These are phyloP conservation scores for Carposina sasakii DNA, from an alignment of 1,140 invertebrate genomes.

Conservation along the genomic window DNA sequence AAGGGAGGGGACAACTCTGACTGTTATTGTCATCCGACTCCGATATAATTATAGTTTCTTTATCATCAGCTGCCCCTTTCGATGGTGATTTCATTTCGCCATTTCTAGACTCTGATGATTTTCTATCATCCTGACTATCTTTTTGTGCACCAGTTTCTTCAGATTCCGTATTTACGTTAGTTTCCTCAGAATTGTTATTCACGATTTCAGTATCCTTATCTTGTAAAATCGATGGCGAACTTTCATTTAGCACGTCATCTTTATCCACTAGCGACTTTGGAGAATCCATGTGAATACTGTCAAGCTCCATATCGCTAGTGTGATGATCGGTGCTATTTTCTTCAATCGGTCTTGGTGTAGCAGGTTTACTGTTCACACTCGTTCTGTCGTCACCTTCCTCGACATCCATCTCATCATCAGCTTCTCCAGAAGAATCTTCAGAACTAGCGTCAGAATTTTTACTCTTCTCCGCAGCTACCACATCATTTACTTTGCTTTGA, in stretches of 20 bases:
- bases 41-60: constrained; percentile 69
- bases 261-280: constrained; percentile 62
- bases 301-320: constrained; percentile 67
- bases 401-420: constrained; percentile 77
- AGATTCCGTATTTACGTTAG: constrained; percentile 20
- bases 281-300: constrained; percentile 66
- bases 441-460: constrained; percentile 69
- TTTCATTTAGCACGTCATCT: constrained; percentile 58
- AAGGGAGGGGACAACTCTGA: constrained; percentile 63
- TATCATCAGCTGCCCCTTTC: constrained; percentile 51
- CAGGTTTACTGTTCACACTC: constrained; percentile 45
- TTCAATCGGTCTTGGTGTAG: constrained; percentile 45
- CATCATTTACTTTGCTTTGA: constrained; percentile 31
- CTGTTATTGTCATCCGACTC: constrained; percentile 71
- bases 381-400: constrained; percentile 69
- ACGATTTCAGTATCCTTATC: constrained; percentile 32
- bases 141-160: constrained; percentile 19
- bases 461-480: constrained; percentile 67
- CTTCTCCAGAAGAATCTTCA: constrained; percentile 76
- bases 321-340: constrained; percentile 60
- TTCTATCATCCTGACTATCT: constrained; percentile 27
- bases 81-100: constrained; percentile 43
- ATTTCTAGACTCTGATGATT: constrained; percentile 37
- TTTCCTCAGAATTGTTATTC: constrained; percentile 30
- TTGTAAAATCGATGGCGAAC: too few species aligned